Conservation (phyloP, 2,113 vertebrate species). For the Mobula hypostoma region DNA sequence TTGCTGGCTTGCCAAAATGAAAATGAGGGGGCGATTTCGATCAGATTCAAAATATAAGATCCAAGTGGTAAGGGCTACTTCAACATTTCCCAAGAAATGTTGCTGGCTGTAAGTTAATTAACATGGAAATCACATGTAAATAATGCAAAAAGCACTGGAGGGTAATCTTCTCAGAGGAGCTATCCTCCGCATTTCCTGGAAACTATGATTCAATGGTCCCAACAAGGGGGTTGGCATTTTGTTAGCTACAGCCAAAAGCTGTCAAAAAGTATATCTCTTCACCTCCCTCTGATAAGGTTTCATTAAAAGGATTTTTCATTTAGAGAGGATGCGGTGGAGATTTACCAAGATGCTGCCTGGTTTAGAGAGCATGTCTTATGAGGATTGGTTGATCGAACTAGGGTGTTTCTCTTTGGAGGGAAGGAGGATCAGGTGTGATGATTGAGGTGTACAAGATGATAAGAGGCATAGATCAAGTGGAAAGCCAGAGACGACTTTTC, state of each 20-base stretch:
- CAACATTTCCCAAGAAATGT: background rate
- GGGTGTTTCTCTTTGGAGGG: too few relatives aligned
- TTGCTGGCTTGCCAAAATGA: background rate
- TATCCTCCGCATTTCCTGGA: background rate
- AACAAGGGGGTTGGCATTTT: background rate
- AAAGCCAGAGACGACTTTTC: too few relatives aligned
- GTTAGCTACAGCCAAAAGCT: background rate
- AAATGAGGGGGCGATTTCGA: background rate
- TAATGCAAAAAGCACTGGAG: background rate
- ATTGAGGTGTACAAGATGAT: too few relatives aligned
- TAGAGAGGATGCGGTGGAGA: too few relatives aligned
- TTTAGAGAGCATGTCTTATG: too few relatives aligned
- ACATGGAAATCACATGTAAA: slow-evolving; percentile 4
- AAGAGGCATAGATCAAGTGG: too few relatives aligned
- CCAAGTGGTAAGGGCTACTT: background rate
- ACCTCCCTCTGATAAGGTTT: too few relatives aligned
- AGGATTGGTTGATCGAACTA: too few relatives aligned
- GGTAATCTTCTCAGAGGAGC: background rate
- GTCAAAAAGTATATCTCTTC: background rate
- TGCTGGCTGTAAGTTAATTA: background rate
- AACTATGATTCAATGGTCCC: background rate
- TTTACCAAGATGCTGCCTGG: too few relatives aligned
- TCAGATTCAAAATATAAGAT: background rate
- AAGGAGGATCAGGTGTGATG: too few relatives aligned
- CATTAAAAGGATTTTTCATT: too few relatives aligned